Base-by-base conservation (phyloP, 2,888 invertebrate species). In the Ceramica pisi region DNA sequence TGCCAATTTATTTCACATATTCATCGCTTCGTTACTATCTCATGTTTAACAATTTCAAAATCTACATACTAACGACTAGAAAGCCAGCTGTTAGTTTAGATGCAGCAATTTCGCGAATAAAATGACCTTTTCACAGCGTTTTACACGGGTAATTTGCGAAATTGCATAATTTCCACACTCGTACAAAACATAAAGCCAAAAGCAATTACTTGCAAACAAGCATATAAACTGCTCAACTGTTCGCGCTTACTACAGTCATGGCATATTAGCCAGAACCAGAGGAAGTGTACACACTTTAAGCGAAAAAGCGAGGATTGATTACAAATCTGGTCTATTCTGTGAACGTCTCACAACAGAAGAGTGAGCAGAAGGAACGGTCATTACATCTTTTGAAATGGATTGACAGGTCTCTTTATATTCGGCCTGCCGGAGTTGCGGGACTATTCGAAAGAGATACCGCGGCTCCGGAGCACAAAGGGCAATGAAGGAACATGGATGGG, bases 131-230 rank as follows among this genome's bases (percentile, higher is more conserved):
- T 53, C 64, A 62, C 26, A 67, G 23, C 50, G 3, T 23, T 76
- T 57, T 61, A 57, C 26, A 67, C 53, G 70, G 56, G 57, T 51
- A 76, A 81, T 83, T 80, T 73, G 46, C 53, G 0, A 68, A 72
- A 83, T 72, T 75, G 21, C 63, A 51, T 61, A 76, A 71, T 68
- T 66, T 62, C 9, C 41, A 66, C 41, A 50, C 9, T 8, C 10
- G 23, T 19, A 12, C 14, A 21, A 60, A 55, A 60, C 26, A 51
- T 44, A 71, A 61, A 53, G 44, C 26, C 31, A 21, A 38, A 8
- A 51, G 23, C 65, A 71, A 76, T 76, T 71, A 70, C 31, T 55
- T 2, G 31, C 10, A 41, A 67, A 21, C 38, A 57, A 57, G 8
- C 57, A 38, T 35, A 21, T 7, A 38, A 8, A 56, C 12, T 46